These are phyloP conservation scores for Actinemys pallida DNA, from an alignment of 2,113 vertebrate species.

Conservation along the genomic window DNA sequence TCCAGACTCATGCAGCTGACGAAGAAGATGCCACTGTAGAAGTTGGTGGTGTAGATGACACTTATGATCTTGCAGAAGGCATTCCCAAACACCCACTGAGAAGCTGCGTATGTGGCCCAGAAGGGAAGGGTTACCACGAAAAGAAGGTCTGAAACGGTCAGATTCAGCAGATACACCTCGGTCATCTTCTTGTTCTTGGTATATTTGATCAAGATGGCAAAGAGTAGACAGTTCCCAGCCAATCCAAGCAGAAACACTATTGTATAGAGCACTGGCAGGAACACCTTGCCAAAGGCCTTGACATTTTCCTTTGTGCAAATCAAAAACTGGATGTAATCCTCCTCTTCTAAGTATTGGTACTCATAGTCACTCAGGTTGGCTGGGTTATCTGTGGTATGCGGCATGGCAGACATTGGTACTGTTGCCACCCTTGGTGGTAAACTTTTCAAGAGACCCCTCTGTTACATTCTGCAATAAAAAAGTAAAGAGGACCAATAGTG, in stretches of 20 bases:
- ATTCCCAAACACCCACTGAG: slow-evolving; percentile 77
- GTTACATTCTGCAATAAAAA: background rate
- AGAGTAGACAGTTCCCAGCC: slow-evolving; percentile 69
- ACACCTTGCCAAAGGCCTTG: slow-evolving; percentile 69
- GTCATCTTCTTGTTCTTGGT: slow-evolving; percentile 59
- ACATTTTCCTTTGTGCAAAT: slow-evolving; percentile 79
- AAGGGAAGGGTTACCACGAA: slow-evolving; percentile 81
- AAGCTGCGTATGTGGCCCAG: slow-evolving; percentile 73
- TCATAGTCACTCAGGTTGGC: slow-evolving; percentile 37
- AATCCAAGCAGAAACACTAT: slow-evolving; percentile 74
- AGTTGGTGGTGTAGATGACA: slow-evolving; percentile 74
- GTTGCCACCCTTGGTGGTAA: background rate
- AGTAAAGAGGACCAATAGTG: background rate
- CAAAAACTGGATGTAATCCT: background rate
- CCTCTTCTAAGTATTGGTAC: slow-evolving; percentile 52
- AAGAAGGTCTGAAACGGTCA: slow-evolving; percentile 80
- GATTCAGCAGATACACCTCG: slow-evolving; percentile 76
- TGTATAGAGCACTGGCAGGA: slow-evolving; percentile 77
- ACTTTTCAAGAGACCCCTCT: background rate
- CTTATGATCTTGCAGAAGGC: slow-evolving; percentile 76
- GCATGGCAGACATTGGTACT: background rate
- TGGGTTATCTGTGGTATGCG: background rate
- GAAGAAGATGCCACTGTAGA: slow-evolving; percentile 84
- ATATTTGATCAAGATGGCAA: slow-evolving; percentile 56
- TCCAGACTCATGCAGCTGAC: slow-evolving; percentile 82